phyloP scores from a whole-genome alignment of 2,113 vertebrate genomes.

The Otolemur garnettii region DNA sequence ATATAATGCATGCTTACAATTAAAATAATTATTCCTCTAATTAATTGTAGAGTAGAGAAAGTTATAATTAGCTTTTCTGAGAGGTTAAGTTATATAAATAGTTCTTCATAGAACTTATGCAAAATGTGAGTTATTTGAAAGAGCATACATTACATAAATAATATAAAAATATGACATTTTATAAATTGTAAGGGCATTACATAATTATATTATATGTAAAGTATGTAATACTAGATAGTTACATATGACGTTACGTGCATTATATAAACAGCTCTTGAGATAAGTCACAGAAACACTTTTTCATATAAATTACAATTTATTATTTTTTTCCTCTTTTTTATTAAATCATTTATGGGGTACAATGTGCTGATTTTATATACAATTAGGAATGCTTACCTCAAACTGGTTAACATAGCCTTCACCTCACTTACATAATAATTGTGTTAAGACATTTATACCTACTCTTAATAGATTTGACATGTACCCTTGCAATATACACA shows the following conservation, averaged over 20 bases:
- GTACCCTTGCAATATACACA: too few species aligned
- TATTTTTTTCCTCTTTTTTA: too few species aligned
- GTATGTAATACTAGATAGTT: too few species aligned
- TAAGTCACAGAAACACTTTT: neutral
- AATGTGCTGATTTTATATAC: too few species aligned
- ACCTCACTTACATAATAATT: too few species aligned
- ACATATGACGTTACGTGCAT: neutral
- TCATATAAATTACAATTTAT: neutral
- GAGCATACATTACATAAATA: neutral
- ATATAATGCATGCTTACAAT: neutral
- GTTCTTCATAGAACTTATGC: neutral
- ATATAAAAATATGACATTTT: neutral
- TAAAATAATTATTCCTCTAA: neutral
- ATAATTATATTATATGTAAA: neutral
- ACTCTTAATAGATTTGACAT: too few species aligned
- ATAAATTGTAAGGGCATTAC: neutral
- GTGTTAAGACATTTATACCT: too few species aligned
- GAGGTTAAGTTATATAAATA: neutral
- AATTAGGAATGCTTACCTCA: too few species aligned
- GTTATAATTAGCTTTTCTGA: fast-evolving
- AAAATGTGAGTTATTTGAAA: neutral
- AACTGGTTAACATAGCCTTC: too few species aligned
- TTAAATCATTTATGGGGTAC: too few species aligned
- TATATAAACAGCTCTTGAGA: neutral
- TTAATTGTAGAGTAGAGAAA: neutral